Evolutionary conservation across 1,140 invertebrate genomes (phyloP), one percentile per base, ranked within the genome.

Genomic region (Plectus sambesii): DNA sequence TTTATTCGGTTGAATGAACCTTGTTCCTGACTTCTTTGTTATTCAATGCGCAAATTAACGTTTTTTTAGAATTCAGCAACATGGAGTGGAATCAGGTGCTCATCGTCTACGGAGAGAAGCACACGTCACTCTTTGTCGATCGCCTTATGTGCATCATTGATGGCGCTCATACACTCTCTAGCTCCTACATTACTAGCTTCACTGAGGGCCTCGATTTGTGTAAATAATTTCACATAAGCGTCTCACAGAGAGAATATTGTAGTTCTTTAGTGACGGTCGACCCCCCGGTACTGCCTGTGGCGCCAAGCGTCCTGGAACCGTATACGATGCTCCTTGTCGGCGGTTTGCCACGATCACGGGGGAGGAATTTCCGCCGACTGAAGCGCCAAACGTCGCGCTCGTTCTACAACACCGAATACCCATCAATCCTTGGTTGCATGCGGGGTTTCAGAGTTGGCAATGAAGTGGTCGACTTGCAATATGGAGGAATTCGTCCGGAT

Each of bases 21-120:
- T n/a, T 51, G 8, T 25, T 6, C 24, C 15, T 2, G n/a, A 6
- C 41, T 29, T 42, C 29, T 19, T 24, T 42, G 5, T 0, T 15
- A 2, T 2, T 42, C n/a, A 27, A 1, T 6, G 9, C 27, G 20
- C 40, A 42, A 42, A 23, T 2, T 8, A 0, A 15, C 20, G 5
- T n/a, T 17, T n/a, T 57, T 59, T 53, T 30, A 59, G 58, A 57
- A 43, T 59, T 59, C 51, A 62, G 49, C 27, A 49, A 59, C 55
- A 59, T 59, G 58, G 55, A 59, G n/a, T 59, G 58, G 58, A 33
- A 58, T n/a, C 58, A 59, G 35, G 40, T 59, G n/a, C 29, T 59
- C 4, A 38, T 59, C 20, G 54, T 53, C 37, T 41, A 41, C 19
- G 56, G 25, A 19, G n/a, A 20, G 20, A 39, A 43, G 5, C 47